Base-by-base conservation (phyloP, 2,888 invertebrate species). In the Thera obeliscata region DNA sequence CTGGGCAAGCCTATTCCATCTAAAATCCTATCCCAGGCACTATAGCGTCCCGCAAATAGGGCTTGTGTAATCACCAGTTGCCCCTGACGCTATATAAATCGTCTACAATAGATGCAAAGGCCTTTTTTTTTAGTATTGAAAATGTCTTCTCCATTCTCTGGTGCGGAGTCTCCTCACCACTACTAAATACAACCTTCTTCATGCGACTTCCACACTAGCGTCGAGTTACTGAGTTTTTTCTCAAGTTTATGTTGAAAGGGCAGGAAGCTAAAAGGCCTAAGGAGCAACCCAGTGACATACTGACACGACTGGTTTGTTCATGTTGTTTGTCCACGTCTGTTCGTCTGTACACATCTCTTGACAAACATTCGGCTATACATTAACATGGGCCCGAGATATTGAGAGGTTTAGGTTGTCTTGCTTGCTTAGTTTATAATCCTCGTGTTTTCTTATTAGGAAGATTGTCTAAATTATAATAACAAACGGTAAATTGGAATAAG, bases 211-310 rank as follows among this genome's bases (percentile, higher is more conserved):
- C 43, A 7, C 43, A 43, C 2, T 43, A 6, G 6, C 2, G 43
- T 46, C 43, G 43, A 46, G 9, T 22, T 50, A 5, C 22, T 6
- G 7, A 36, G 9, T 36, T n/a, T 55, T 38, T 2, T 46, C 9
- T 46, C 43, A 46, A 46, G 38, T 6, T 6, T 50, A 38, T 36
- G 9, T 0, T 9, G 6, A 9, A 46, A 35, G n/a, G 5, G 33
- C 55, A 59, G 55, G 55, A 59, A 64, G 33, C 38, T 11, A 46
- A 54, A 55, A 59, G 38, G 55, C 55, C 64, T 64, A 46, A 57
- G 11, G 49, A 48, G 56, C 65, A 65, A 35, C 71, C 67, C 69
- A 61, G 71, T 73, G 71, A 70, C 73, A 71, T 61, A 68, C 67
- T 71, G 68, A 68, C 71, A 61, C 64, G 59, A 56, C 54, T 35